phyloP scores from a whole-genome alignment of 1,140 invertebrate genomes.

The Apolygus lucorum region DNA sequence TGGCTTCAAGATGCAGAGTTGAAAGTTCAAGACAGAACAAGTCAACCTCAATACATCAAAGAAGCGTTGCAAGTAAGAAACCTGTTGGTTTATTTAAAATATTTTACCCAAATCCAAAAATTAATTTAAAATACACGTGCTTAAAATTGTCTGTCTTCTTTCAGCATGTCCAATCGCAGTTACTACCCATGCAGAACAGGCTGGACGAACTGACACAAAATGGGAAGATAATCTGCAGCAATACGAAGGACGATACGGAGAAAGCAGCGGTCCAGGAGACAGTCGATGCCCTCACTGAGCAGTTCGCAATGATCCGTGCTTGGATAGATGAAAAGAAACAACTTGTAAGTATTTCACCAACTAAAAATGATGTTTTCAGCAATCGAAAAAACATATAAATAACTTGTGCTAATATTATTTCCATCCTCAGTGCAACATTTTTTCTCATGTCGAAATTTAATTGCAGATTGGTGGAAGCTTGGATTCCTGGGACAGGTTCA shows the following conservation, averaged over 20 bases:
- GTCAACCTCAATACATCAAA: constrained; percentile 65
- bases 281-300: constrained; percentile 62
- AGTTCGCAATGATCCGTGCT: constrained; percentile 62
- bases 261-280: constrained; percentile 65
- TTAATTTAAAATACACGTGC: neutral
- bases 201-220: constrained; percentile 68
- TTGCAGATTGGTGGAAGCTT: constrained; percentile 70
- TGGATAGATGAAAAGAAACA: constrained; percentile 74
- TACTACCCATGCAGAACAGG: constrained; percentile 60
- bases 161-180: constrained; percentile 64
- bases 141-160: constrained; percentile 17
- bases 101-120: constrained; percentile 15
- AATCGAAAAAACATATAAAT: too few species aligned
- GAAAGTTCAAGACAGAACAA: constrained; percentile 67
- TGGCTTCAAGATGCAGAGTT: constrained; percentile 76
- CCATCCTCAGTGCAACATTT: neutral
- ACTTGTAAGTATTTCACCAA: constrained; percentile 40
- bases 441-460: constrained; percentile 21
- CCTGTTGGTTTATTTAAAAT: constrained; percentile 9
- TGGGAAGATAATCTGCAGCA: constrained; percentile 66
- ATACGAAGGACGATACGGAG: constrained; percentile 66
- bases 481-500: constrained; percentile 78
- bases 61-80: constrained; percentile 51
- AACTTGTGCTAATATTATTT: too few species aligned
- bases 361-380: too few species aligned